Base-by-base conservation (phyloP, 2,113 vertebrate species). In the Ibidorhyncha struthersii region DNA sequence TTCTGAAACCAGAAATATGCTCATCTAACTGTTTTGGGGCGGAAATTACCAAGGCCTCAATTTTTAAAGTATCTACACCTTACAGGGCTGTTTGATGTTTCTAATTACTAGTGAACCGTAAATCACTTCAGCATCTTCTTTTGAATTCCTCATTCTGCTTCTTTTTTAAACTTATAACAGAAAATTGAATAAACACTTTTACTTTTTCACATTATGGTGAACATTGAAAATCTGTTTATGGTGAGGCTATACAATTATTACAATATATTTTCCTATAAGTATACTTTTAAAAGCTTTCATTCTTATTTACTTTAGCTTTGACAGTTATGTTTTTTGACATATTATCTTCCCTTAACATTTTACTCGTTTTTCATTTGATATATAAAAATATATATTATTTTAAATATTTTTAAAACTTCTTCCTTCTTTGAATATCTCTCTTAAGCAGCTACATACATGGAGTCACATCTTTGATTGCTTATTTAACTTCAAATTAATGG, bases 371-470 rank as follows among this genome's bases (percentile, higher is more conserved):
- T 69, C 3, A 59, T 80, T 83, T 70, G 29, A 14, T 81, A 23
- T 32, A 50, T 89, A 25, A 38, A 56, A 36, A 65, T 52, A 38
- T 8, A n/a, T 36, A 23, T 41, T 38, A 78, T 45, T 71, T 77
- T 8, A 80, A 56, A 56, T 82, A 70, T 66, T 80, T 92, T 36
- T 8, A 18, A 30, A 77, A 36, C 3, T 72, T 10, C 8, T 80
- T 0, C 15, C 12, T 65, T 80, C 11, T 16, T 8, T 69, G 12
- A 67, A 21, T 70, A 11, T 18, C 20, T 73, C 11, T 55, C 13
- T 69, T 59, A 36, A 55, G 26, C 30, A 56, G 8, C 9, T 61
- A 23, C 0, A 1, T 67, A n/a, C 9, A 22, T 3, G 1, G 26
- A 70, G 20, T 69, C 21, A 6, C 25, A 53, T 40, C 3, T 84